Evolutionary conservation across 2,888 invertebrate species (phyloP).

Genomic region (Protophormia terraenovae): DNA sequence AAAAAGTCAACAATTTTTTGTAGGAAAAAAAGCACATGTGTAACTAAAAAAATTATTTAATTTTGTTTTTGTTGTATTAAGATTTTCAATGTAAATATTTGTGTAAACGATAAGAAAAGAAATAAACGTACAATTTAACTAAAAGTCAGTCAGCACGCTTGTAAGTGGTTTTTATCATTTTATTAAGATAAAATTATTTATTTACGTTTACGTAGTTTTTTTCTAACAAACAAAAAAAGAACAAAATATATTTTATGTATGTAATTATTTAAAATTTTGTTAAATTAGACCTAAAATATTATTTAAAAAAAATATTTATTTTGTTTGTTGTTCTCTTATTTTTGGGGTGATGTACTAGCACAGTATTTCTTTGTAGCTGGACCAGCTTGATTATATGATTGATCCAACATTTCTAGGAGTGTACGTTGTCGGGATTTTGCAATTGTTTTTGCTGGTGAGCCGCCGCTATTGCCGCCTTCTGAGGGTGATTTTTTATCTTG

Average conservation of each 20-base stretch:
- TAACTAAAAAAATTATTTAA: neutral
- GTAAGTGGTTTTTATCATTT: neutral
- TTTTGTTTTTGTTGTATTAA: neutral
- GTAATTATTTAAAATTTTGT: neutral
- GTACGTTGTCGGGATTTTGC: conserved; percentile 74
- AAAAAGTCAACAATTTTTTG: neutral
- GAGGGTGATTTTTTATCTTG: conserved; percentile 28
- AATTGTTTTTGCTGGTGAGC: conserved; percentile 43
- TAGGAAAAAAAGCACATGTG: neutral
- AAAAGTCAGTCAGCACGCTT: neutral
- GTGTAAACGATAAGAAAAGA: neutral
- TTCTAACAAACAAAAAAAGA: neutral
- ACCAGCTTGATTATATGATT: conserved; percentile 64
- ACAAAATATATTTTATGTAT: neutral
- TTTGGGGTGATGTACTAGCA: conserved; percentile 40
- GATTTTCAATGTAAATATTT: neutral
- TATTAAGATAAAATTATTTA: conserved; percentile 18
- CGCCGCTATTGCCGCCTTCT: too few species aligned
- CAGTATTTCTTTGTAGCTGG: conserved; percentile 61
- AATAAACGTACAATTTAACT: neutral
- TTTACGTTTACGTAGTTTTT: conserved; percentile 5
- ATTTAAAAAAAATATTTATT: neutral
- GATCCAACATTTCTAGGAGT: conserved; percentile 79
- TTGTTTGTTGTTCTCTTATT: conserved; percentile 6
- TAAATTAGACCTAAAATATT: neutral